Evolutionary conservation across 2,797 vertebrate genomes (phyloP), one percentile per base, ranked within the genome.

Genomic region (Anguilla obscura): DNA sequence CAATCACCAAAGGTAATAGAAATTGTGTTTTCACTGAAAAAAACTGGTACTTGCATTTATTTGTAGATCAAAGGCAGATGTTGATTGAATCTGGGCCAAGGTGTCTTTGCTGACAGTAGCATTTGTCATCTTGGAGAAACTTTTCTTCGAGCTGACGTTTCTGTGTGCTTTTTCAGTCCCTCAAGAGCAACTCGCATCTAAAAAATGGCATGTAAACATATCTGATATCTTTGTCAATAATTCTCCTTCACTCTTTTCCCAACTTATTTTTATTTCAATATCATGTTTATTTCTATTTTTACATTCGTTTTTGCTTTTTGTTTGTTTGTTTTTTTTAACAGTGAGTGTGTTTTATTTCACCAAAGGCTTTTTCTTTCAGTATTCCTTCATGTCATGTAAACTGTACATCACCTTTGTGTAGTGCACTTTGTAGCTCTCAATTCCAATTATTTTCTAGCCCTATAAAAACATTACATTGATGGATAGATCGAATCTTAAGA

Each of bases 181-280:
- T 45, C 36, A 79, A 79, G 74, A 79, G 74, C 33, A 79, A 45
- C 16, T 36, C 14, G 12, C n/a, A 30, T 30, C 33, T 14, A 45
- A 36, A 79, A 79, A 79, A 79, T 40, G 36, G 74, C 45, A 3
- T 4, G 33, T 18, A 45, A 40, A 45, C 74, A 45, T 21, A 40
- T 40, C 33, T 76, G 33, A 79, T 79, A 79, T 40, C 36, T 79
- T 45, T 45, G 36, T 45, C 36, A 79, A 79, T 36, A 79, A 79
- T 14, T 30, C 30, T 40, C 36, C 33, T 45, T 40, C 33, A 16
- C 74, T 40, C 33, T 52, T 52, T 45, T 3, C 16, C 74, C 74
- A 79, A 40, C 36, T 82, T 45, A 80, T 74, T 74, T 36, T 76
- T 76, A 36, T 76, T 50, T 18, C 79, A 82, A 82, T 9, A 50